Conservation (phyloP, 2,797 vertebrate species). For the Cephalopachus bancanus region DNA sequence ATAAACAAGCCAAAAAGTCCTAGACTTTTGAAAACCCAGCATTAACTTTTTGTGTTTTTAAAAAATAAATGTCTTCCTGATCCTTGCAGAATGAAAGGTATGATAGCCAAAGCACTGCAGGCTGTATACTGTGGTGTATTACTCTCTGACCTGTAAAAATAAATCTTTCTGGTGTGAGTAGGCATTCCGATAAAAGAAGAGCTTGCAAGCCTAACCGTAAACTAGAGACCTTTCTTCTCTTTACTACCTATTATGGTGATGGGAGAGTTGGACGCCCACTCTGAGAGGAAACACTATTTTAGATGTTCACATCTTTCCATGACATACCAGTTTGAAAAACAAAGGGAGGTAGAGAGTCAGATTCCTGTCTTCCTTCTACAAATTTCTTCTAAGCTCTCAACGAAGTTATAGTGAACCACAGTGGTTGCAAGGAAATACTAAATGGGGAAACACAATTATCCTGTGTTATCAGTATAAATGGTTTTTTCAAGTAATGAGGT, state of each 20-base stretch:
- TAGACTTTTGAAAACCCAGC: conserved; percentile 43
- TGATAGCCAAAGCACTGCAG: not conserved
- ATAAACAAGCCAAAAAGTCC: conserved; percentile 27
- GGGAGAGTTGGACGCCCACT: not conserved
- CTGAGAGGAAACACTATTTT: conserved; percentile 20
- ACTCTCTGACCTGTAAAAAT: conserved; percentile 62
- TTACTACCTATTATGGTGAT: conserved; percentile 67
- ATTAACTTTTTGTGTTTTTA: conserved; percentile 60
- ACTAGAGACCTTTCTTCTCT: conserved; percentile 30
- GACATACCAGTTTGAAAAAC: conserved; percentile 36
- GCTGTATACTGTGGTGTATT: not conserved
- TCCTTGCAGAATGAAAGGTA: conserved; percentile 72
- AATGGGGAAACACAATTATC: conserved; percentile 17
- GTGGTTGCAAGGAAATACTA: not conserved
- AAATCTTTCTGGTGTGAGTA: conserved; percentile 48
- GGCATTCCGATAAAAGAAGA: conserved; percentile 31
- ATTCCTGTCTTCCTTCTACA: not conserved
- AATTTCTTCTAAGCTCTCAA: not conserved
- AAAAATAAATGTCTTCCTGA: conserved; percentile 68
- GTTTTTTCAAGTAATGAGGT: not conserved
- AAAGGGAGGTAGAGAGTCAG: not conserved
- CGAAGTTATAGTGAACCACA: not conserved
- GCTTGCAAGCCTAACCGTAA: not conserved
- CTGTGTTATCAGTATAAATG: not conserved
- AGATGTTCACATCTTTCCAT: conserved; percentile 25